These are phyloP conservation scores for Odontocerum albicorne DNA, from an alignment of 2,888 invertebrate species.

Conservation along the genomic window DNA sequence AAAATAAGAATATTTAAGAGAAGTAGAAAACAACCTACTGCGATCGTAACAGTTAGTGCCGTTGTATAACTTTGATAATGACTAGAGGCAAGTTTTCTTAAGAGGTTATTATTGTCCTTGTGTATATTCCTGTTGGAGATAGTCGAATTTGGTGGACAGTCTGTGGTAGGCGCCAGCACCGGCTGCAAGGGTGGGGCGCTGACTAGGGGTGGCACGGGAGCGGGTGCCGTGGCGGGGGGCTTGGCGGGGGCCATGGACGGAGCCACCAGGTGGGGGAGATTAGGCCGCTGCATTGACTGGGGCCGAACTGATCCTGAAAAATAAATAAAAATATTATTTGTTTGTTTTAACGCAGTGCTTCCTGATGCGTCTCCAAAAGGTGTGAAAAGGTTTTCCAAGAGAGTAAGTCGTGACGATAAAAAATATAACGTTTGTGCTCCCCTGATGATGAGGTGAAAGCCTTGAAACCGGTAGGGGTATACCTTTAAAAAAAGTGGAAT, in stretches of 20 bases:
- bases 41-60: constrained; percentile 84
- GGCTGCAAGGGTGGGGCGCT: constrained; percentile 46
- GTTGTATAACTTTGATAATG: constrained; percentile 89
- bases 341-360: too few relatives aligned
- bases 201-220: constrained; percentile 45
- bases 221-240: constrained; percentile 52
- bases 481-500: too few relatives aligned
- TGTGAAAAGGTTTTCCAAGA: too few relatives aligned
- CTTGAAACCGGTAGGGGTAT: too few relatives aligned
- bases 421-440: too few relatives aligned
- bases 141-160: constrained; percentile 71
- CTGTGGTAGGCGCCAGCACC: constrained; percentile 60
- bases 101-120: constrained; percentile 68
- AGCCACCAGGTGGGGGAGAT: constrained; percentile 58
- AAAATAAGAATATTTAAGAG: constrained; percentile 83
- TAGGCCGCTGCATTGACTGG: constrained; percentile 69
- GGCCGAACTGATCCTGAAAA: constrained; percentile 71
- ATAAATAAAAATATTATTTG: too few relatives aligned
- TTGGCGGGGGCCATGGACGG: constrained; percentile 47
- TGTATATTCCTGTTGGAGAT: constrained; percentile 49
- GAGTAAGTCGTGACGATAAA: too few relatives aligned
- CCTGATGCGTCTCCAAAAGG: too few relatives aligned
- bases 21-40: constrained; percentile 80
- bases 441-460: too few relatives aligned
- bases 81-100: constrained; percentile 75